Base-by-base conservation (phyloP, 2,797 vertebrate genomes). In the Diglossa cyanea region DNA sequence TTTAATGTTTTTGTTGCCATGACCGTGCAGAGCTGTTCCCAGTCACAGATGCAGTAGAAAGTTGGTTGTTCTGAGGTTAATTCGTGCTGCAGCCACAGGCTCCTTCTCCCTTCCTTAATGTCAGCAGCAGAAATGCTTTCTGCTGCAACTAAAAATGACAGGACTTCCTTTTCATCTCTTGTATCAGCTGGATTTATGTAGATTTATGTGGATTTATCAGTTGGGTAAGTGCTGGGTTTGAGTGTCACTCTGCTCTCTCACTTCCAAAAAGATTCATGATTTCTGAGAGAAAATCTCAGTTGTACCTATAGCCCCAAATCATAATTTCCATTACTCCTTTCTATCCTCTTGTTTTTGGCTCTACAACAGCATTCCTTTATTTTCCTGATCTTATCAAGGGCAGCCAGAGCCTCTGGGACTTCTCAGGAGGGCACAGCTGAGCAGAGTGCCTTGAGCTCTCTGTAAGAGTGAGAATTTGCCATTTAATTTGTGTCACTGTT, bases 31-130 rank as follows among this genome's bases (percentile, higher is more conserved):
- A 75, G 39, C 30, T 44, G 1, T 33, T 61, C 28, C 62, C n/a
- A 51, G 12, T n/a, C 26, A 12, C 4, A 13, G 9, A 8, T 33
- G 17, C 76, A 71, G 17, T 0, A 35, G 20, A 28, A 86, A 48
- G 15, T 35, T 61, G 26, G 18, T 83, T 77, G 35, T 37, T 83
- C 39, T 57, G 68, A 51, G 40, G 50, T 35, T 24, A 19, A 4
- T 58, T 81, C n/a, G 71, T 3, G 2, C 13, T 6, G 1, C 47
- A 37, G 70, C 13, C 10, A 4, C 6, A 0, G 10, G 5, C 12
- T 77, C 26, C 28, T 55, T 62, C 44, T 83, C n/a, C 53, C 35
- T 74, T 47, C 53, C 44, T 62, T 47, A 10, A 3, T 10, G 20
- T 4, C 57, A 57, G 1, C 48, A 62, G 54, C 45, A 89, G 50